Evolutionary conservation across 2,797 vertebrate genomes (phyloP).

Genomic region (Molossus molossus): DNA sequence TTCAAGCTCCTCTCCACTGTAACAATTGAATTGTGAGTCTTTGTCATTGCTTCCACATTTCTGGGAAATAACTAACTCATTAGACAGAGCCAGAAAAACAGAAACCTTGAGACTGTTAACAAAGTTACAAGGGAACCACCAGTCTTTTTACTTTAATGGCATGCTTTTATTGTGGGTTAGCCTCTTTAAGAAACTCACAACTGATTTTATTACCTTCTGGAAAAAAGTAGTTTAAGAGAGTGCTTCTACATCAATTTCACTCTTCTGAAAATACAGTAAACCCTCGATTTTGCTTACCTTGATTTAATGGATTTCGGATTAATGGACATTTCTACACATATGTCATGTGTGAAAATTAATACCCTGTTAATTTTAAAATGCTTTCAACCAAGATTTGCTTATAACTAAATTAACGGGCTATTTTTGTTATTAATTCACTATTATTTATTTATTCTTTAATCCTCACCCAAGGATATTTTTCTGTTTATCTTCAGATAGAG

Average conservation of each 20-base stretch:
- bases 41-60: conserved; percentile 59
- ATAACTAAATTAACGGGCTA: neutral
- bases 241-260: neutral
- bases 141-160: neutral
- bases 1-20: neutral
- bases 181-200: conserved; percentile 34
- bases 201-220: conserved; percentile 24
- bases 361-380: neutral
- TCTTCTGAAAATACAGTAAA: conserved; percentile 46
- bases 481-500: no score
- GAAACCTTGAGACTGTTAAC: neutral
- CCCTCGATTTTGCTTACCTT: neutral
- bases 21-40: conserved; percentile 23
- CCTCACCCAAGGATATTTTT: no score
- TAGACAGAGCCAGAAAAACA: neutral
- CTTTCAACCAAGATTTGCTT: neutral
- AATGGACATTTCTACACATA: neutral
- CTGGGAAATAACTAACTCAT: conserved; percentile 51
- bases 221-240: neutral
- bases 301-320: neutral
- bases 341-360: neutral
- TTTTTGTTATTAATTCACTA: neutral
- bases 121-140: conserved; percentile 38
- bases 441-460: neutral
- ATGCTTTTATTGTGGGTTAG: conserved; percentile 46